Evolutionary conservation across 2,797 vertebrate genomes (phyloP), one percentile per base, ranked within the genome.

Genomic region (Melanitta fusca): DNA sequence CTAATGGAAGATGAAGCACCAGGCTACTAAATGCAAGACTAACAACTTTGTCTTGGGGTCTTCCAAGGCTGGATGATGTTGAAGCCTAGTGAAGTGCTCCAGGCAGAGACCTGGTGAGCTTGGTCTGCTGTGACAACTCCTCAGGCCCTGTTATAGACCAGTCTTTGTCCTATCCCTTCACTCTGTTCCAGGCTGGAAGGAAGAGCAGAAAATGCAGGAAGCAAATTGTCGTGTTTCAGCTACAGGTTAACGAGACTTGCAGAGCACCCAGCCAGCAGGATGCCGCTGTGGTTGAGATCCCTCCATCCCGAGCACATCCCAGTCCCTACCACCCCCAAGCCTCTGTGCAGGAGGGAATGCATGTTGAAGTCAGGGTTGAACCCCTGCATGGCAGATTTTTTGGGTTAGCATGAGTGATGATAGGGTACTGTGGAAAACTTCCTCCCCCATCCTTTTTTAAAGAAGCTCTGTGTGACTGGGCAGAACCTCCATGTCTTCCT

Each of bases 391-490:
- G 21, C 39, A 73, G 20, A 71, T 11, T 60, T 79, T 38, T 60
- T 11, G 10, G 25, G 17, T 32, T 51, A 80, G 30, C 5, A 62
- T 28, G 15, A 54, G 28, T 61, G n/a, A 34, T 22, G 43, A 45
- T 0, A 70, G 11, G 3, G 24, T 49, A 21, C 57, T 71, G 11
- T 4, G 36, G 62, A 10, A 30, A 39, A 86, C 24, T 65, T 36
- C 12, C 47, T 18, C 5, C 6, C 4, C 3, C 0, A 2, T 22
- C 1, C 2, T 5, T 16, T 34, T 30, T 62, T 9, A 13, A 47
- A 47, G 32, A 87, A 87, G 12, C 19, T 82, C 0, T 34, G 16
- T 43, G 10, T 47, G 10, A 54, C 28, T 73, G 34, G 39, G 25
- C 13, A 88, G 71, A 65, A 57, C 5, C 25, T 88, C 10, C 21